These are phyloP conservation scores for Parnassius apollo DNA, from an alignment of 2,888 invertebrate genomes.

Conservation along the genomic window DNA sequence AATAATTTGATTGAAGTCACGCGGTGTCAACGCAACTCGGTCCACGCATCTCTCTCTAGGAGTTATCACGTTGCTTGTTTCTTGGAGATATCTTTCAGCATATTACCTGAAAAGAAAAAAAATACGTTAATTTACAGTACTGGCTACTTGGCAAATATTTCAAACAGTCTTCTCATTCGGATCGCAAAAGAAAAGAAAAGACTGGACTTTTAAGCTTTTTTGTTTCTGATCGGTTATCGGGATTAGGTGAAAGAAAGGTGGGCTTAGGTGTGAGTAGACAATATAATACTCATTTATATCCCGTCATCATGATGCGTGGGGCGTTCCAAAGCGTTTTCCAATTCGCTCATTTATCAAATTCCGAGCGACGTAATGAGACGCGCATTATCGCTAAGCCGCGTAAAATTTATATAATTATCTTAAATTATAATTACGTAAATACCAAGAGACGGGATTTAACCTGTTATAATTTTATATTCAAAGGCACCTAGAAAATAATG, in stretches of 20 bases:
- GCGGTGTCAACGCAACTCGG: constrained; percentile 34
- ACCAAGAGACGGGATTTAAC: constrained; percentile 5
- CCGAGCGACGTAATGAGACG: constrained; percentile 71
- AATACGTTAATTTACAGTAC: constrained; percentile 74
- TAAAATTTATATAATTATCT: constrained; percentile 40
- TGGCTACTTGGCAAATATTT: constrained; percentile 75
- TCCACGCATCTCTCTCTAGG: constrained; percentile 52
- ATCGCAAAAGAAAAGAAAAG: constrained; percentile 72
- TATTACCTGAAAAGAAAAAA: constrained; percentile 77
- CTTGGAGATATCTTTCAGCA: constrained; percentile 63
- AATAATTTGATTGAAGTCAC: constrained; percentile 36
- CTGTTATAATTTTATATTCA: too few relatives aligned
- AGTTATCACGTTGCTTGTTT: constrained; percentile 48
- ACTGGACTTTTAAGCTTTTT: constrained; percentile 58
- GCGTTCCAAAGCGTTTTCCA: constrained; percentile 76
- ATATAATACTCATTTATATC: constrained; percentile 78
- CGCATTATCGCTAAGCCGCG: constrained; percentile 54
- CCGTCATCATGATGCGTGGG: constrained; percentile 70
- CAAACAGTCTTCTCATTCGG: constrained; percentile 72
- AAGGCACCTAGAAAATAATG: too few relatives aligned
- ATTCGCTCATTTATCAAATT: constrained; percentile 77
- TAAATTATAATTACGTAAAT: constrained; percentile 23
- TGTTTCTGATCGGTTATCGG: constrained; percentile 64
- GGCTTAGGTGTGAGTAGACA: constrained; percentile 72
- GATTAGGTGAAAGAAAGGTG: constrained; percentile 53